Base-by-base conservation (phyloP, 2,797 vertebrate species). In the Rhodeus uyekii region DNA sequence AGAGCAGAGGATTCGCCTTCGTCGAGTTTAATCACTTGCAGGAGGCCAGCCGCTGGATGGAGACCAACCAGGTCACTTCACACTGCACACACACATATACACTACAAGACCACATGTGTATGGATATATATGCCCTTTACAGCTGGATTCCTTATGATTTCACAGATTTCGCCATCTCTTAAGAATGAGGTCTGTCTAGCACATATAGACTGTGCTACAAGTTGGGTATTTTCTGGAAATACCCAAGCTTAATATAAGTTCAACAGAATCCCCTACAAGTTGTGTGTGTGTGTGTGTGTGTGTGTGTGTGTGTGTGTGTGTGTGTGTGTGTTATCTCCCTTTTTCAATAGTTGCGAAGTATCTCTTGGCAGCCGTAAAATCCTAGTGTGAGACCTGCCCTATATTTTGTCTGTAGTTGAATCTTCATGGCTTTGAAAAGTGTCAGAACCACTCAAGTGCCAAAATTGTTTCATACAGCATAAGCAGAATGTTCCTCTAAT, bases 1-100 rank as follows among this genome's bases (percentile, higher is more conserved):
- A 97, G 96, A 97, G 96, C 95, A 95, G 96, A 93, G 96, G 96
- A 96, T 97, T 97, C 96, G 96, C 96, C 96, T 97, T 97, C 96
- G 96, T 97, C 95, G 96, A 97, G 95, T 97, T 98, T 96, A 96
- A 96, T 96, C 93, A 96, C 95, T 96, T 97, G 95, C 96, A 97
- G 96, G 96, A 97, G 94, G 96, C 96, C 94, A 95, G 95, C 93
- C 93, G 95, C 93, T 97, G 96, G 96, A 97, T 97, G 96, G 96
- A 96, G 96, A 96, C 95, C 96, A 96, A 97, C 95, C 96, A 96
- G 96, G 96, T 96, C 96, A 96, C 96, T 96, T 95, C 95, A 94
- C 93, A 92, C 91, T 94, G 95, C 95, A 95, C 93, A 93, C 92
- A 92, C 93, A 94, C 90, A 91, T 90, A 93, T 90, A 91, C 87